Conservation (phyloP, 1,140 invertebrate genomes). For the Caenorhabditis inopinata region DNA sequence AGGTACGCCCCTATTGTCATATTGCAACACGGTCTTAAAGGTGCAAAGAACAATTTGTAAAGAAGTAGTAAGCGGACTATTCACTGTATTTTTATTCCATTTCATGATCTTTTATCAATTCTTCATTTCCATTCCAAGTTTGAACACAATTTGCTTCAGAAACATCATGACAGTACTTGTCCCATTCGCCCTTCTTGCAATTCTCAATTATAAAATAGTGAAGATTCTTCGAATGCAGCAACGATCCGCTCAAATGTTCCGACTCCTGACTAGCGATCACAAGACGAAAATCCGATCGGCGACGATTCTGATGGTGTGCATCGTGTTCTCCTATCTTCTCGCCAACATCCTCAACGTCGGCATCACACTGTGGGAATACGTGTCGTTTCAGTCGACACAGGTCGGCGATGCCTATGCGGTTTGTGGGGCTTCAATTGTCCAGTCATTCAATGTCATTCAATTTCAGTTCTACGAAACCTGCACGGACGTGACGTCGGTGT, state of each 20-base stretch:
- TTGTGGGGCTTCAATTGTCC: neutral
- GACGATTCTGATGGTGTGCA: constrained; percentile 45
- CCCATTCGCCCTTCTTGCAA: constrained; percentile 46
- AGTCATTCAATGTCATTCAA: neutral
- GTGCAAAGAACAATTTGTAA: neutral
- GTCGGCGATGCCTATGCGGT: constrained; percentile 39
- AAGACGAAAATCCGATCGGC: constrained; percentile 51
- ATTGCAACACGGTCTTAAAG: too few relatives aligned
- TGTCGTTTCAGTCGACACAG: constrained; percentile 44
- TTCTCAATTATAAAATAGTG: constrained; percentile 47
- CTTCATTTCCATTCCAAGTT: too few relatives aligned
- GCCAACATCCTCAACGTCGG: constrained; percentile 48
- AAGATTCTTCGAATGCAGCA: constrained; percentile 47
- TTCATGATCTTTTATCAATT: too few relatives aligned
- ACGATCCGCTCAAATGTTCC: constrained; percentile 48
- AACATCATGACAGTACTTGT: constrained; percentile 50
- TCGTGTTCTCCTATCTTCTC: constrained; percentile 49
- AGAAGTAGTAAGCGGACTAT: too few relatives aligned
- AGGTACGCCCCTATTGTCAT: neutral
- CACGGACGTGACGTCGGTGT: constrained; percentile 47
- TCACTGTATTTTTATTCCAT: too few relatives aligned
- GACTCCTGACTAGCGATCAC: constrained; percentile 44
- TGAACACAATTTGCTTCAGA: constrained; percentile 31
- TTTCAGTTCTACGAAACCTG: constrained; percentile 50
- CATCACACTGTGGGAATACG: constrained; percentile 49